Base-by-base conservation (phyloP, 2,888 invertebrate species). In the Parnassius apollo region DNA sequence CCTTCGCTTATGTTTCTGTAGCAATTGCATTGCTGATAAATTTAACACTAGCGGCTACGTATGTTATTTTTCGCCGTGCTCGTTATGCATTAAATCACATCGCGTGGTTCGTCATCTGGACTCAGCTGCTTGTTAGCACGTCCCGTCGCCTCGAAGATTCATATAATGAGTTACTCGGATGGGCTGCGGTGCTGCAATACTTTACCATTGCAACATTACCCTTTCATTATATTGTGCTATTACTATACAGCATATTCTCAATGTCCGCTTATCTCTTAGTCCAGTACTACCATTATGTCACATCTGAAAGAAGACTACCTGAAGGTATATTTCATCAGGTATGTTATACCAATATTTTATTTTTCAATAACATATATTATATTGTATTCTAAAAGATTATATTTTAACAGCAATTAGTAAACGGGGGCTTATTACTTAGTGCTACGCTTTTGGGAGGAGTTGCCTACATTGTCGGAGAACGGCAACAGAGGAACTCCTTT, bases 401-500 rank as follows among this genome's bases (percentile, higher is more conserved):
- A 7, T 73, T 75, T 78, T 72, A 59, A 61, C 81, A 97, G 96
- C 93, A 96, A 84, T 86, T 93, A 68, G 95, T 96, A 44, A 96
- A 96, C 82, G 91, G 93, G 58, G 88, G 95, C 46, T 87, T 97
- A 54, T 92, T 96, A 69, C 73, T 95, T 62, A 94, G 96, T 59
- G 95, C 96, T 12, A 95, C 95, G 64, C 81, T 95, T 42, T 92
- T 98, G 72, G 98, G 98, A 22, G 83, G 75, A 51, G 81, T 83
- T 11, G 83, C 88, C 42, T 90, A 85, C 68, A 84, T 95, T 18
- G 92, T 98, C 68, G 97, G 96, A 71, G 98, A 98, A 83, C 95
- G 95, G 70, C 97, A 97, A 85, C 98, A 98, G 78, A 93, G 98
- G 55, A 93, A 95, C 63, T 97, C 98, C 53, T 98, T 98, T 82